Percentiles rank a stretch among this genome's conserved stretches.
Conservation (phyloP, 2,888 invertebrate species). For the Dorcus parallelipipedus region DNA sequence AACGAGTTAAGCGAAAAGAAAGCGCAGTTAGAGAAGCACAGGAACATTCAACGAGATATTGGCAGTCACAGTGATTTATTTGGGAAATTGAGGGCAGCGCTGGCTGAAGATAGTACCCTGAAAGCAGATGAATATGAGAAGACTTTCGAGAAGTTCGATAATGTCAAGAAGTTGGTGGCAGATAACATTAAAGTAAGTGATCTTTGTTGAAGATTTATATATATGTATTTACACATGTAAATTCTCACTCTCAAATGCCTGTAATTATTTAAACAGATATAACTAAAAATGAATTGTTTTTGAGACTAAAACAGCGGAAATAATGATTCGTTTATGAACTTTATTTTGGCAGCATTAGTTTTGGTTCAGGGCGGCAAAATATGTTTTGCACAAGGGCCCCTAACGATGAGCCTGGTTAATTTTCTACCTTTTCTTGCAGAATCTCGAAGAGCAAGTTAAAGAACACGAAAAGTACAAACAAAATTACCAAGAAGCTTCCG, state of each 20-base stretch:
- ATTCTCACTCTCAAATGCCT: no score
- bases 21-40: constrained; percentile 83
- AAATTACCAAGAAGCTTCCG: constrained; percentile 75
- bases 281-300: no score
- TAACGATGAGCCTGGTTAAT: no score
- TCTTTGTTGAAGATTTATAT: background rate
- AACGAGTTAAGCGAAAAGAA: constrained; percentile 90
- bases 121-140: constrained; percentile 63
- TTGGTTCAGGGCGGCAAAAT: no score
- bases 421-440: constrained; percentile 45
- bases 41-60: constrained; percentile 77
- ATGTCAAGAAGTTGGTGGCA: constrained; percentile 62
- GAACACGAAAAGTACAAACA: constrained; percentile 86
- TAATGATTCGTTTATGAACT: no score
- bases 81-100: constrained; percentile 70
- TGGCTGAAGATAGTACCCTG: constrained; percentile 63
- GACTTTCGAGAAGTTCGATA: constrained; percentile 68
- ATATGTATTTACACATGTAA: no score
- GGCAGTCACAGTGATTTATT: constrained; percentile 75
- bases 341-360: no score
- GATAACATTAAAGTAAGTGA: constrained; percentile 54
- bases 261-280: no score
- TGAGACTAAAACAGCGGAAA: no score
- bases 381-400: no score
- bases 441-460: constrained; percentile 77